Percentiles rank a stretch among this genome's conserved stretches.
Evolutionary conservation across 2,113 vertebrate species (phyloP).

Genomic region (Holacanthus passer): DNA sequence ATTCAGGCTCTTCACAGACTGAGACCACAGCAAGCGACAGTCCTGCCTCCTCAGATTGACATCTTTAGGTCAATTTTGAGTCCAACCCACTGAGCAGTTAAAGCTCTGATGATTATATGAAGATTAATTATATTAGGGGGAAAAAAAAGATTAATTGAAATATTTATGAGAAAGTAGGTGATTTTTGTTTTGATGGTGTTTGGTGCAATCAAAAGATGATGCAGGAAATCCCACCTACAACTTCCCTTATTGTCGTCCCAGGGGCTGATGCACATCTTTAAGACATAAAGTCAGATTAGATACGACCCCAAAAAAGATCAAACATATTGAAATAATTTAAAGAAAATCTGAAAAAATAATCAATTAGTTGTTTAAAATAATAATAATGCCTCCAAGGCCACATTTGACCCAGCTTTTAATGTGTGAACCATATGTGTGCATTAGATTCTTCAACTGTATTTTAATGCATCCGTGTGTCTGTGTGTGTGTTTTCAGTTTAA

Average conservation of each 20-base stretch:
- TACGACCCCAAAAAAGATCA: neutral
- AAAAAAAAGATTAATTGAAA: neutral
- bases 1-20: conserved; percentile 66
- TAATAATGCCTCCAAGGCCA: neutral
- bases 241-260: too few relatives aligned
- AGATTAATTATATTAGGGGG: neutral
- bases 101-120: neutral
- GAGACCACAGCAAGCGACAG: neutral
- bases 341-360: neutral
- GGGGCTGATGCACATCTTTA: neutral
- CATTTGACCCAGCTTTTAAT: neutral
- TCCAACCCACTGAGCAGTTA: neutral
- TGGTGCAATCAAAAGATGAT: neutral
- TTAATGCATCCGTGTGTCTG: neutral
- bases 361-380: neutral
- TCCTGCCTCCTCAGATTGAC: neutral
- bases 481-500: neutral
- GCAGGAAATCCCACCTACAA: neutral
- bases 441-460: neutral
- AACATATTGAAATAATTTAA: neutral
- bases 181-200: neutral
- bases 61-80: neutral
- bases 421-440: neutral
- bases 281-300: neutral
- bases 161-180: neutral